Conservation (phyloP, 2,797 vertebrate species). For the Echeneis naucrates region DNA sequence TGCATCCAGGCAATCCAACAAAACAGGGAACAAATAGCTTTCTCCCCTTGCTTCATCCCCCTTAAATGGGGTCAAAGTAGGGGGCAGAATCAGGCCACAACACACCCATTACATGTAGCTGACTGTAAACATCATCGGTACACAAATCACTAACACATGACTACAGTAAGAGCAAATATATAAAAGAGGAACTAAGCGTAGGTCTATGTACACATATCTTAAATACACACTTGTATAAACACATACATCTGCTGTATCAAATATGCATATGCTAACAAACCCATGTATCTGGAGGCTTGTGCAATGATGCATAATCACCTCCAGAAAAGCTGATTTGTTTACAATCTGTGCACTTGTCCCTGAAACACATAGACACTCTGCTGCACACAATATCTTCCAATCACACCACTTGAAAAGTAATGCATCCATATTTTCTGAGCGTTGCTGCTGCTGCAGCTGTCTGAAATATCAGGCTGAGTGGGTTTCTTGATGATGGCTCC, state of each 20-base stretch:
- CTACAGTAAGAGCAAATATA: neutral
- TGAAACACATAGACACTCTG: constrained; percentile 18
- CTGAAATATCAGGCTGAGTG: constrained; percentile 14
- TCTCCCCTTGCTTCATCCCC: constrained; percentile 44
- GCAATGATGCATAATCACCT: constrained; percentile 26
- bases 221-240: neutral
- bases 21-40: constrained; percentile 67
- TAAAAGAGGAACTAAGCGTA: neutral
- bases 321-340: constrained; percentile 38
- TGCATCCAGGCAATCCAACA: constrained; percentile 46
- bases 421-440: constrained; percentile 13
- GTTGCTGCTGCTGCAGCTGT: constrained; percentile 3
- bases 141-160: constrained; percentile 3
- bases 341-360: constrained; percentile 26
- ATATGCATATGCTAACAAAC: constrained; percentile 3
- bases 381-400: constrained; percentile 29
- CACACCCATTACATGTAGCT: constrained; percentile 35
- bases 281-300: constrained; percentile 15
- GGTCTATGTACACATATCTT: neutral
- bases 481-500: neutral
- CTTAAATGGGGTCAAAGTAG: constrained; percentile 52
- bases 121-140: constrained; percentile 10
- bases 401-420: constrained; percentile 32
- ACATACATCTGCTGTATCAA: neutral
- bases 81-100: constrained; percentile 20